Base-by-base conservation (phyloP, 2,113 vertebrate genomes). In the Emydura subglobosa region DNA sequence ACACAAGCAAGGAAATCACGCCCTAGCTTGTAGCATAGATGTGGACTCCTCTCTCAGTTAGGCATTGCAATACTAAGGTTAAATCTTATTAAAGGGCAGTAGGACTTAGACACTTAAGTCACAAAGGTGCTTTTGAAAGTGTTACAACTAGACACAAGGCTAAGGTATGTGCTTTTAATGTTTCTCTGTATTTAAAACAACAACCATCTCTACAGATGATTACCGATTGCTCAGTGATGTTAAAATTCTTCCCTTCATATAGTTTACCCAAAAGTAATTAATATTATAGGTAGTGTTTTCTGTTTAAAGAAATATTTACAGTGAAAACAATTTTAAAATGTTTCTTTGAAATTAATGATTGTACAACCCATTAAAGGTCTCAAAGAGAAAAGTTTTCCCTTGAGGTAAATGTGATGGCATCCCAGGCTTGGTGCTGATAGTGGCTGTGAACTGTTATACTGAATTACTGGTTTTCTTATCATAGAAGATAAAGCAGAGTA, bases 401-500 rank as follows among this genome's bases (percentile, higher is more conserved):
- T 84, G 53, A 55, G n/a, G 39, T 89, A 84, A 89, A 90, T 88
- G 44, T 0, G 0, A 49, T 95, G 80, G 59, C 86, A 85, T 93
- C 78, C 17, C 27, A 83, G 68, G 7, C 61, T 91, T 47, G 6
- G 21, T 85, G 65, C 29, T 91, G 68, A 79, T 8, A 29, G 54
- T 49, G n/a, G 4, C 39, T 91, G 27, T 83, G 82, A 5, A 1
- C 34, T 95, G 12, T 76, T 91, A 24, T 39, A 27, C 76, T 83
- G 88, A 89, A 96, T 92, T 97, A 89, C 10, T 92, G 51, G n/a
- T 92, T 95, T 47, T 59, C 53, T 97, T 94, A 88, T 94, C 91
- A 87, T n/a, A 83, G n/a, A 89, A 89, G 57, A 89, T 90, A 94
- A 91, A 95, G 22, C 83, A 92, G 86, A 83, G 13, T 11, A 92